Base-by-base conservation (phyloP, 2,113 vertebrate genomes). In the Psettodes erumei region DNA sequence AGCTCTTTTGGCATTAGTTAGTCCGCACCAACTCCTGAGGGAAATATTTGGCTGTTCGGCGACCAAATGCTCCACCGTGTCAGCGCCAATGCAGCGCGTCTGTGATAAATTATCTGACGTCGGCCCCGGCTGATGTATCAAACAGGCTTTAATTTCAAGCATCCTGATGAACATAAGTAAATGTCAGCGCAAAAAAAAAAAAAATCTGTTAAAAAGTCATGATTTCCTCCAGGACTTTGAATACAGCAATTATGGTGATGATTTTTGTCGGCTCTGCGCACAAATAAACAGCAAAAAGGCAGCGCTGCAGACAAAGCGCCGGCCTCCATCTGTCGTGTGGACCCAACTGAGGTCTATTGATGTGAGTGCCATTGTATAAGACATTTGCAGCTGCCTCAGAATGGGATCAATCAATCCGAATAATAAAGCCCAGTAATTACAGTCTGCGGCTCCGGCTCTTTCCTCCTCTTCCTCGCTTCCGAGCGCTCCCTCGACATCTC, bases 361-460 rank as follows among this genome's bases (percentile, higher is more conserved):
- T 80, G 76, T 47, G 64, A 50, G 62, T 43, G 58, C 45, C 74
- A 51, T 60, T 66, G 53, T 68, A 38, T 9, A 63, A 88, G 86
- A 83, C 86, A 83, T 86, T 81, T 80, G 71, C 87, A 90, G 88
- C 87, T 86, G 89, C 82, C 76, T 63, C 27, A 69, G 84, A 82
- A 84, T 45, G 19, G 53, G 84, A 93, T 93, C 89, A 91, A 90
- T 93, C 88, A 73, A 79, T 86, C 61, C 83, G 86, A 81, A 92
- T 75, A 84, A 92, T 87, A 84, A 87, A 88, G 86, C 77, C 32
- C 27, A 23, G 86, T 85, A 90, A 92, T 92, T 90, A 89, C 35
- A 90, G 79, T 59, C 74, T 87, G 81, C 58, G 84, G 79, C 81
- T 84, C 77, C 43, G 12, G 60, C 51, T 79, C 43, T 61, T 55